A percentile compares a stretch with the other conserved stretches of the same genome.
These are phyloP conservation scores for Cryptus viduatorius DNA, from an alignment of 2,888 invertebrate genomes.

Conservation along the genomic window DNA sequence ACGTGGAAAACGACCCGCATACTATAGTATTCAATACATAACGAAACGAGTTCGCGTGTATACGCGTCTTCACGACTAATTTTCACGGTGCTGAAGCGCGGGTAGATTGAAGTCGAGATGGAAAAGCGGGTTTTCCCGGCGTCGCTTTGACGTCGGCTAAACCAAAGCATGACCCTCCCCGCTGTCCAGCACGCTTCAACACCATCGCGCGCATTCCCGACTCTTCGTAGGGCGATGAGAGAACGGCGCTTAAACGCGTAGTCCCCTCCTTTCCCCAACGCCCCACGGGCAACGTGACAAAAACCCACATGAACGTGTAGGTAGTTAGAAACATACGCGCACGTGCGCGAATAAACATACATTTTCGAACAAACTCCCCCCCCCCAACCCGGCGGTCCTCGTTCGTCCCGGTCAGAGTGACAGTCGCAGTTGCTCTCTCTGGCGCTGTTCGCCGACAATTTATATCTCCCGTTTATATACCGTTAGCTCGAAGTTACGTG, in stretches of 20 bases:
- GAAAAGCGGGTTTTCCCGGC: neutral
- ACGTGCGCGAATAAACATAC: conserved; percentile 64
- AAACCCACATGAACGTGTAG: conserved; percentile 37
- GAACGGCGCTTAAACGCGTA: conserved; percentile 55
- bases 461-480: conserved; percentile 56
- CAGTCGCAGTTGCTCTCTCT: conserved; percentile 55
- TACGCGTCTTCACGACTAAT: conserved; percentile 67
- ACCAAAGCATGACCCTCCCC: conserved; percentile 6
- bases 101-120: neutral
- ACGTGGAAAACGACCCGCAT: neutral
- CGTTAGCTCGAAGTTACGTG: conserved; percentile 22
- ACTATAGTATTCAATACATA: conserved; percentile 3
- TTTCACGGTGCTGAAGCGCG: conserved; percentile 56
- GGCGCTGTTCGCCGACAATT: conserved; percentile 53
- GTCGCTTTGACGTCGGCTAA: conserved; percentile 9
- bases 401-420: conserved; percentile 46
- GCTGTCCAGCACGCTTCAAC: conserved; percentile 21
- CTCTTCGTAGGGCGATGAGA: conserved; percentile 3
- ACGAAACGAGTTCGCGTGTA: neutral
- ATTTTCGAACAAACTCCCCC: conserved; percentile 54
- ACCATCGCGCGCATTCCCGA: conserved; percentile 16
- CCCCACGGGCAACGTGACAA: conserved; percentile 57
- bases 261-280: conserved; percentile 25
- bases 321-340: conserved; percentile 45
- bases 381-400: neutral